A percentile compares a stretch with the other conserved stretches of the same genome.
Evolutionary conservation across 1,140 invertebrate genomes (phyloP).

Genomic region (Ostrea denselamellosa): DNA sequence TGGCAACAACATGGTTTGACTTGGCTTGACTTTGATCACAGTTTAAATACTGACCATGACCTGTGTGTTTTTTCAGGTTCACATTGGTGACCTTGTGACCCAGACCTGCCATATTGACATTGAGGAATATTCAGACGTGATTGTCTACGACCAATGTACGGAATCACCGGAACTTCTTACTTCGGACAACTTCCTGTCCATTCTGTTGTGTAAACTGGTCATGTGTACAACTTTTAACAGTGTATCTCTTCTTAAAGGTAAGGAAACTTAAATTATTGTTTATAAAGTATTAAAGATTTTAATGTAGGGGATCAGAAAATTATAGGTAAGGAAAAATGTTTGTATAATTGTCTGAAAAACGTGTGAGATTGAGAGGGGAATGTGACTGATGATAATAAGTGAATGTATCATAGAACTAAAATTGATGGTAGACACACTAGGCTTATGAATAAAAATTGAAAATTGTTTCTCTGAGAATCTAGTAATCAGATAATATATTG

Average conservation of each 20-base stretch:
- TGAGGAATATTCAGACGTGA: conserved; percentile 79
- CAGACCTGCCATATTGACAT: conserved; percentile 80
- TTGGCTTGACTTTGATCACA: no score
- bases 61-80: conserved; percentile 74
- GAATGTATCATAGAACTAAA: no score
- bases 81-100: conserved; percentile 80
- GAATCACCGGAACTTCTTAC: conserved; percentile 75
- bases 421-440: no score
- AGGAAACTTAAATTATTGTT: conserved; percentile 43
- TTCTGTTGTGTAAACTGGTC: conserved; percentile 80
- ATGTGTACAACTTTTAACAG: conserved; percentile 76
- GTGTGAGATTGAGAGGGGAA: no score
- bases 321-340: neutral
- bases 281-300: neutral
- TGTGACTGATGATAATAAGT: no score
- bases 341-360: no score
- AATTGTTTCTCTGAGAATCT: no score
- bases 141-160: conserved; percentile 82
- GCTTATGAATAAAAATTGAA: no score
- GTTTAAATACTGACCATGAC: neutral
- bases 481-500: no score
- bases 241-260: conserved; percentile 81
- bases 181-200: conserved; percentile 80
- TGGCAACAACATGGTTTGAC: no score
- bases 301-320: neutral